A percentile compares a stretch with the other conserved stretches of the same genome.
These are phyloP conservation scores for Pyrocoelia pectoralis DNA, from an alignment of 2,888 invertebrate genomes.

Conservation along the genomic window DNA sequence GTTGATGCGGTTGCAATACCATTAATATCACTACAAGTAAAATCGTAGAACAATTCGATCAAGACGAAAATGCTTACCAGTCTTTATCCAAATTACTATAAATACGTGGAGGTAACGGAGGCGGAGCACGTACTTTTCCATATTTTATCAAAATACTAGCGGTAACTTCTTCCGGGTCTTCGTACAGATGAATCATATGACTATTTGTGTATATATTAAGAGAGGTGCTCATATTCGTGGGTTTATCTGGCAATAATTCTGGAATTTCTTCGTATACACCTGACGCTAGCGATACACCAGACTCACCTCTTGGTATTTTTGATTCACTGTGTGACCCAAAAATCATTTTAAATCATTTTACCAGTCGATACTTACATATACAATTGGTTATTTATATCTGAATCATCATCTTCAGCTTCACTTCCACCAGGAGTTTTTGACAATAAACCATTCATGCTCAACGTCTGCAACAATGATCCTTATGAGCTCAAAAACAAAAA, in stretches of 20 bases:
- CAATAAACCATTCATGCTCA: conserved; percentile 42
- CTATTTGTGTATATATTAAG: conserved; percentile 30
- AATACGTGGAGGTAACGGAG: conserved; percentile 48
- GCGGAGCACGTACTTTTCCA: conserved; percentile 50
- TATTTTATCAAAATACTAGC: conserved; percentile 12
- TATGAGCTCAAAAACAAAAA: not conserved
- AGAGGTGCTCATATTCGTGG: not conserved
- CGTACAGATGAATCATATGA: conserved; percentile 53
- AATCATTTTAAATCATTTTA: too few relatives aligned
- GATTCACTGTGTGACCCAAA: conserved; percentile 27
- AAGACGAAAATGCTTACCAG: conserved; percentile 21
- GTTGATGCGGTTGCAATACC: conserved; percentile 15
- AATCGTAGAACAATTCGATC: not conserved
- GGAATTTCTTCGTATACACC: conserved; percentile 76
- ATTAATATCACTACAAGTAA: conserved; percentile 26
- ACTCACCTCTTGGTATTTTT: conserved; percentile 61
- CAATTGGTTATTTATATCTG: not conserved
- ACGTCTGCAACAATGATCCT: conserved; percentile 8
- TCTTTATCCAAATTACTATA: conserved; percentile 25
- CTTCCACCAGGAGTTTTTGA: conserved; percentile 59
- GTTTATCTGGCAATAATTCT: conserved; percentile 51
- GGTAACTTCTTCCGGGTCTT: conserved; percentile 55
- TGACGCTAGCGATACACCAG: conserved; percentile 68
- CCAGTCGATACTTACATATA: conserved; percentile 10
- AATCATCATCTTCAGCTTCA: conserved; percentile 47